Conservation (phyloP, 2,888 invertebrate genomes). For the Eulithis testata region DNA sequence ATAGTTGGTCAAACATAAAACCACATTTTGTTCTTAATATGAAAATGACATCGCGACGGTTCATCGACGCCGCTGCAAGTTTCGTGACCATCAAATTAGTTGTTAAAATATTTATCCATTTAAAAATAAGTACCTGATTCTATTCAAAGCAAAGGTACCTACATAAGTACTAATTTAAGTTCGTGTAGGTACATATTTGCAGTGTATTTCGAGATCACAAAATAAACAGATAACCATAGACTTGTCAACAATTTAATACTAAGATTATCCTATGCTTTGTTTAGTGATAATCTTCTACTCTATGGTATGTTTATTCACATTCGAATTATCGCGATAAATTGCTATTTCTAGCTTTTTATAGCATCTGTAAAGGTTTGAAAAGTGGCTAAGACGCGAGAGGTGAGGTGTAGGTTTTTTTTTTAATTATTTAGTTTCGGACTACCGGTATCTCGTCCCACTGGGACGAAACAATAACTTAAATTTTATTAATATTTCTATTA, state of each 20-base stretch:
- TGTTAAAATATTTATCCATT: slow-evolving; percentile 3
- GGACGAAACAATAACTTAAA: too few species aligned
- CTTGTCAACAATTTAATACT: slow-evolving; percentile 34
- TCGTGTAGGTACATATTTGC: slow-evolving; percentile 4
- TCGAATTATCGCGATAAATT: slow-evolving; percentile 21
- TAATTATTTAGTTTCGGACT: too few species aligned
- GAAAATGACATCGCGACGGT: too few species aligned
- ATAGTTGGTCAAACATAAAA: too few species aligned
- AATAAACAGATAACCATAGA: slow-evolving; percentile 26
- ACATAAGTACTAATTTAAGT: background rate
- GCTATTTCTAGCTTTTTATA: slow-evolving; percentile 25
- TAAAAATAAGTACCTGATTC: background rate
- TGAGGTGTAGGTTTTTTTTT: too few species aligned
- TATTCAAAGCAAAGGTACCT: too few species aligned
- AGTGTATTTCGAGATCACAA: slow-evolving; percentile 15
- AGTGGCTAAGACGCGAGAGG: too few species aligned
- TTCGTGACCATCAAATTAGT: slow-evolving; percentile 6
- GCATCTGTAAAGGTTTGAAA: background rate
- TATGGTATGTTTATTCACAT: slow-evolving; percentile 20
- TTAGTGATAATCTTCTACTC: slow-evolving; percentile 21
- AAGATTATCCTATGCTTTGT: slow-evolving; percentile 33
- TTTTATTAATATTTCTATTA: too few species aligned
- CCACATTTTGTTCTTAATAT: too few species aligned
- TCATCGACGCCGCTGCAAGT: background rate
- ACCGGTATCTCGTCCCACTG: too few species aligned